A percentile compares a stretch with the other conserved stretches of the same genome.
phyloP scores from a whole-genome alignment of 2,888 invertebrate genomes.

The Oscheius sp. region DNA sequence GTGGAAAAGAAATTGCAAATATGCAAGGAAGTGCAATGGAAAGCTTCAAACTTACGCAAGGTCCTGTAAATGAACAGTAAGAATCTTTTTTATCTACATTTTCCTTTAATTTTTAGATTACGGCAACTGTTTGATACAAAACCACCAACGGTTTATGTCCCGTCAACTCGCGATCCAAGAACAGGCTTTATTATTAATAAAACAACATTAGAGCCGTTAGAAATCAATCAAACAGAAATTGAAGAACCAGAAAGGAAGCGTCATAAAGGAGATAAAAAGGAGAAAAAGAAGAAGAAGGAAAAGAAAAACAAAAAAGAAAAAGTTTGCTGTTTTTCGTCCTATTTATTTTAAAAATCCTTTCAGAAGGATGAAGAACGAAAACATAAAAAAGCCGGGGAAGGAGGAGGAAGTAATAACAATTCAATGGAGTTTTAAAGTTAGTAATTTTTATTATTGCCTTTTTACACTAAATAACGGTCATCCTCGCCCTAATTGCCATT shows the following conservation, averaged over 20 bases:
- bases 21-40: slow-evolving; percentile 48
- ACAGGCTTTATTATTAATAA: slow-evolving; percentile 25
- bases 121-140: slow-evolving; percentile 41
- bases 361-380: slow-evolving; percentile 31
- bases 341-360: neutral
- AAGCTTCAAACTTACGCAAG: slow-evolving; percentile 51
- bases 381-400: slow-evolving; percentile 9
- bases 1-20: slow-evolving; percentile 55
- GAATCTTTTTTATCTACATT: neutral
- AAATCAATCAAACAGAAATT: slow-evolving; percentile 2
- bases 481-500: slow-evolving; percentile 52
- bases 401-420: neutral
- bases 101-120: slow-evolving; percentile 37
- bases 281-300: slow-evolving; percentile 49
- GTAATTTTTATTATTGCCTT: neutral
- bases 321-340: neutral
- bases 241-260: slow-evolving; percentile 35
- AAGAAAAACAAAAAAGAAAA: slow-evolving; percentile 43
- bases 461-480: slow-evolving; percentile 43
- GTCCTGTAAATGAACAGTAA: slow-evolving; percentile 56
- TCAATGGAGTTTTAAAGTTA: slow-evolving; percentile 34
- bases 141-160: neutral
- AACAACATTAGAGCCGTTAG: slow-evolving; percentile 30
- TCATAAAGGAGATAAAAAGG: slow-evolving; percentile 51
- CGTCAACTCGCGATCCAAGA: slow-evolving; percentile 1